Percentiles rank a stretch among this genome's conserved stretches.
These are phyloP conservation scores for Solen grandis DNA, from an alignment of 1,140 invertebrate genomes.

Conservation along the genomic window DNA sequence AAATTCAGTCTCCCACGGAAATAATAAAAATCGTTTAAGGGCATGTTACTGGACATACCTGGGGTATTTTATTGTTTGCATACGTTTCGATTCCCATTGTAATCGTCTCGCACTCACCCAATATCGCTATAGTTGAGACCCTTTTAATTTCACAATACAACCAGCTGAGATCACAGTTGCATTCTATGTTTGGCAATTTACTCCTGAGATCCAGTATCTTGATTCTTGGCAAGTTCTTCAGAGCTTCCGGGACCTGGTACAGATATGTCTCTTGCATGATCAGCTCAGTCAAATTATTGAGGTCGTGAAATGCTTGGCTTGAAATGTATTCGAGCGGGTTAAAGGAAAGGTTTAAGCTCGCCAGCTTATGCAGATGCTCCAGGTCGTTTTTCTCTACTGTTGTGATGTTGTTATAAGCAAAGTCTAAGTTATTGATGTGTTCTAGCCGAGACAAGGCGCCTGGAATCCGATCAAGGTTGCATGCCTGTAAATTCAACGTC, in stretches of 20 bases:
- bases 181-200: constrained; percentile 21
- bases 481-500: constrained; percentile 24
- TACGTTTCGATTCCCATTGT: constrained; percentile 8
- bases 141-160: constrained; percentile 5
- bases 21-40: too few species aligned
- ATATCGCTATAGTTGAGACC: neutral
- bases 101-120: constrained; percentile 34
- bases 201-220: neutral
- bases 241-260: constrained; percentile 32
- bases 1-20: too few species aligned
- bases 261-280: constrained; percentile 18
- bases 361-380: constrained; percentile 12
- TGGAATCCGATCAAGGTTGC: constrained; percentile 41
- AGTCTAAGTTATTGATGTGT: constrained; percentile 13
- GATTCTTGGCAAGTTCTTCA: constrained; percentile 4
- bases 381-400: constrained; percentile 51
- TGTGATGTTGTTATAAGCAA: constrained; percentile 41
- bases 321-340: constrained; percentile 42
- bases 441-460: constrained; percentile 32
- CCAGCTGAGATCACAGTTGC: constrained; percentile 50
- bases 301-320: constrained; percentile 31
- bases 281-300: neutral
- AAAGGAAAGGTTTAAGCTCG: neutral
- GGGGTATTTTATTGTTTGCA: neutral
- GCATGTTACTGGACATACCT: too few species aligned